These are phyloP conservation scores for Galbula dea DNA, from an alignment of 2,113 vertebrate species.

Conservation along the genomic window DNA sequence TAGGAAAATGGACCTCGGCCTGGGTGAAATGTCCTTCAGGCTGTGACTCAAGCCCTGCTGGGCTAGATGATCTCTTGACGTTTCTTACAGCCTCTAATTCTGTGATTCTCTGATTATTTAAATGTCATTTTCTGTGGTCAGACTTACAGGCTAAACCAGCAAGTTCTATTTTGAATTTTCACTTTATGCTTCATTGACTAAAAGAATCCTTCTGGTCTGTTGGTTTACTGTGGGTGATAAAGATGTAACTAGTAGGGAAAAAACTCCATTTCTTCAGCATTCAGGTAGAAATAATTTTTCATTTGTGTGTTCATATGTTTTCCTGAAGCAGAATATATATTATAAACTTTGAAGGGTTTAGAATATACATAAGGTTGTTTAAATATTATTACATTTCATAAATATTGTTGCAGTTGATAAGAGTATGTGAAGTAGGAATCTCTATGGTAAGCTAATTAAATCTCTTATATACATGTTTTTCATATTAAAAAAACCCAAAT, in stretches of 20 bases:
- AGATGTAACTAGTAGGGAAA: neutral
- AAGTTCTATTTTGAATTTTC: conserved; percentile 1
- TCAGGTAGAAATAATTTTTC: neutral
- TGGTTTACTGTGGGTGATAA: conserved; percentile 19
- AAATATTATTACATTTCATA: neutral
- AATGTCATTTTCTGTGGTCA: conserved; percentile 38
- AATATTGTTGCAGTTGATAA: too few relatives aligned
- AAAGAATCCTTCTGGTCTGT: neutral
- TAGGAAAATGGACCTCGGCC: neutral
- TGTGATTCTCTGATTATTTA: conserved; percentile 12
- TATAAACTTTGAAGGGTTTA: neutral
- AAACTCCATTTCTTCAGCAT: too few relatives aligned
- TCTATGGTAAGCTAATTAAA: neutral
- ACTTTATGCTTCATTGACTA: conserved; percentile 1
- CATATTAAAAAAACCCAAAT: neutral
- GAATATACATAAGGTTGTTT: neutral
- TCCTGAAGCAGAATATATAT: neutral
- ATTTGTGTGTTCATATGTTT: neutral
- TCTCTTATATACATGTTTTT: neutral
- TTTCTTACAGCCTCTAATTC: neutral
- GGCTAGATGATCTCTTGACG: neutral
- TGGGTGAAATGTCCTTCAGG: neutral
- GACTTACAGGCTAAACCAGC: neutral
- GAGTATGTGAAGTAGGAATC: neutral
- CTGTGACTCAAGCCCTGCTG: neutral